These are phyloP conservation scores for Melanchra persicariae DNA, from an alignment of 2,888 invertebrate species.

Conservation along the genomic window DNA sequence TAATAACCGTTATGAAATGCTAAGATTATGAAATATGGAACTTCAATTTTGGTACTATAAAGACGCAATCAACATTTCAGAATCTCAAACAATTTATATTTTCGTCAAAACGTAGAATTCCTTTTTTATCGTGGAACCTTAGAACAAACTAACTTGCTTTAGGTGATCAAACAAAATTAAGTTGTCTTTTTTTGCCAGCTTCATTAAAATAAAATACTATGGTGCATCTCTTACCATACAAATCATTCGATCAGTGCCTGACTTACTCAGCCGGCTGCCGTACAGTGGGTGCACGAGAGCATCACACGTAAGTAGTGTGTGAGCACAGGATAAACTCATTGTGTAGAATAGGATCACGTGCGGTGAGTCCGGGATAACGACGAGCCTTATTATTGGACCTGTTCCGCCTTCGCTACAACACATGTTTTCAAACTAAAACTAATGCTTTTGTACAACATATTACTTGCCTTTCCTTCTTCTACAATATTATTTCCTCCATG, in stretches of 20 bases:
- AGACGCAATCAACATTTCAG: not conserved
- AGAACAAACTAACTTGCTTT: not conserved
- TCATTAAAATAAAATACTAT: not conserved
- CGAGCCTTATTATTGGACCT: slow-evolving; percentile 54
- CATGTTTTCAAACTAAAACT: slow-evolving; percentile 47
- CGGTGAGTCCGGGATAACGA: slow-evolving; percentile 59
- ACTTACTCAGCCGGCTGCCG: slow-evolving; percentile 17
- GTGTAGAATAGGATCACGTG: slow-evolving; percentile 69
- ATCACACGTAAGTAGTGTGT: slow-evolving; percentile 82
- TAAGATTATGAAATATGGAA: slow-evolving; percentile 30
- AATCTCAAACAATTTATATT: not conserved
- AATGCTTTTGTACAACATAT: slow-evolving; percentile 36
- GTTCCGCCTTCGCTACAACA: slow-evolving; percentile 51
- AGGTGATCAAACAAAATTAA: not conserved
- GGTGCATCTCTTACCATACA: not conserved
- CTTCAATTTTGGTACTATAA: slow-evolving; percentile 5
- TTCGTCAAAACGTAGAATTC: too few relatives aligned
- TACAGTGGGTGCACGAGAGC: slow-evolving; percentile 87
- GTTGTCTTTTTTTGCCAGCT: not conserved
- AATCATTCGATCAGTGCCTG: slow-evolving; percentile 31
- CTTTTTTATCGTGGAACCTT: not conserved
- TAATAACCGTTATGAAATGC: slow-evolving; percentile 29
- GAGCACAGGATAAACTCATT: slow-evolving; percentile 62
- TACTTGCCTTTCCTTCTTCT: slow-evolving; percentile 9
- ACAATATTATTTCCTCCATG: not conserved